Conservation (phyloP, 2,888 invertebrate genomes). For the Eutolmus rufibarbis region DNA sequence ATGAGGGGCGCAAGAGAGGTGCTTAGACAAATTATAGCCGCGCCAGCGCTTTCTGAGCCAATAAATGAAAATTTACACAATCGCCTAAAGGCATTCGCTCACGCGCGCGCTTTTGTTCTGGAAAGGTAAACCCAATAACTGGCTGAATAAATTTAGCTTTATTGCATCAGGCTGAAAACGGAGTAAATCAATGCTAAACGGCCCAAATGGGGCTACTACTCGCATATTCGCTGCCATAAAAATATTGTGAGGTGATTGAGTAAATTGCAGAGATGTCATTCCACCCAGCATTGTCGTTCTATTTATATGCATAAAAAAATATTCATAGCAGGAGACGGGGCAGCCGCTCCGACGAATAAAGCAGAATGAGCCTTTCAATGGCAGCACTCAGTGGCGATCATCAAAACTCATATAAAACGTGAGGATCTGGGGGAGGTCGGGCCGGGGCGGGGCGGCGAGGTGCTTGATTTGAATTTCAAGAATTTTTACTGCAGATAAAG, state of each 20-base stretch:
- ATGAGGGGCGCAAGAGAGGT: background rate
- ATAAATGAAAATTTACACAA: background rate
- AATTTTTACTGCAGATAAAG: constrained; percentile 19
- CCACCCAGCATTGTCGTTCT: background rate
- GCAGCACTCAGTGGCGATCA: background rate
- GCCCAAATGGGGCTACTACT: background rate
- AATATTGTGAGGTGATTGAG: background rate
- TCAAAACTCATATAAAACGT: constrained; percentile 1
- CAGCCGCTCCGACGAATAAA: background rate
- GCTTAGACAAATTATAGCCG: background rate
- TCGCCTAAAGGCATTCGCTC: background rate
- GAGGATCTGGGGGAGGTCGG: background rate
- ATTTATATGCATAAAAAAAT: background rate
- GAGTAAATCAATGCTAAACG: background rate
- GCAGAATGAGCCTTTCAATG: background rate
- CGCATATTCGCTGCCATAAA: background rate
- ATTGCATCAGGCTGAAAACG: background rate
- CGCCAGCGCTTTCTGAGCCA: background rate
- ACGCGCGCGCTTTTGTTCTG: background rate
- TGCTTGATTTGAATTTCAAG: constrained; percentile 9
- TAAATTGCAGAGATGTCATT: constrained; percentile 8
- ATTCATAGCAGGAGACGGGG: background rate
- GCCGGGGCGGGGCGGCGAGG: background rate
- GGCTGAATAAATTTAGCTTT: background rate
- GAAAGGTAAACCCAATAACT: background rate